A percentile compares a stretch with the other conserved stretches of the same genome.
These are phyloP conservation scores for Danaus melanippus DNA, from an alignment of 1,140 invertebrate species.

Conservation along the genomic window DNA sequence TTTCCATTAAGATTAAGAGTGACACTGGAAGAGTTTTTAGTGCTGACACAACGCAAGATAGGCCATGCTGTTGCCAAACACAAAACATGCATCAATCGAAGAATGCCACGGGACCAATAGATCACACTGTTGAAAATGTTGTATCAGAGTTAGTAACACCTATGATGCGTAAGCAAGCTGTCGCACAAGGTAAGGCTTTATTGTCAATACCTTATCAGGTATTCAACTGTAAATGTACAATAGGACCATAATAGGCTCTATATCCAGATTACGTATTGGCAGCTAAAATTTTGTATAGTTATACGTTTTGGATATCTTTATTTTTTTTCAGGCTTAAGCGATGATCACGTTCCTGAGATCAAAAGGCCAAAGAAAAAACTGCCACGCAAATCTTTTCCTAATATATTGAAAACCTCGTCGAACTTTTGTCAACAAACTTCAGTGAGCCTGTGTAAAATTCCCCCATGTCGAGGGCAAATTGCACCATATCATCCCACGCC, in stretches of 20 bases:
- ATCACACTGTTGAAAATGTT: constrained; percentile 15
- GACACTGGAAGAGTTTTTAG: constrained; percentile 6
- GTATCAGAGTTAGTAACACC: constrained; percentile 30
- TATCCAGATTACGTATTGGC: too few species aligned
- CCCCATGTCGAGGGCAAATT: constrained; percentile 3
- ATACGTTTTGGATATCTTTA: too few species aligned
- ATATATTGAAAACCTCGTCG: not conserved
- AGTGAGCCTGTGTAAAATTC: constrained; percentile 11
- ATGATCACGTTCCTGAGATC: constrained; percentile 5
- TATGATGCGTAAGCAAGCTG: constrained; percentile 25
- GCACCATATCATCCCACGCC: not conserved
- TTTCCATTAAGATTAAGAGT: too few species aligned
- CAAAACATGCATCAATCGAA: not conserved
- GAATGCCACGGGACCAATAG: not conserved
- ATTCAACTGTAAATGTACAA: too few species aligned
- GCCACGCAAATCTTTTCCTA: too few species aligned
- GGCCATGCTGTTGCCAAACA: constrained; percentile 30
- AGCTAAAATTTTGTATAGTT: too few species aligned
- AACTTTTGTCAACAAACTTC: constrained; percentile 9
- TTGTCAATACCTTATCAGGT: too few species aligned
- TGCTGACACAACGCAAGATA: constrained; percentile 33
- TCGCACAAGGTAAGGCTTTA: constrained; percentile 21
- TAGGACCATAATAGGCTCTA: too few species aligned
- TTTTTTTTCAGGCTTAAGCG: constrained; percentile 13
- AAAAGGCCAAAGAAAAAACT: too few species aligned